Evolutionary conservation across 1,140 invertebrate species (phyloP), one percentile per base, ranked within the genome.

Genomic region (Neuroterus valhalla): DNA sequence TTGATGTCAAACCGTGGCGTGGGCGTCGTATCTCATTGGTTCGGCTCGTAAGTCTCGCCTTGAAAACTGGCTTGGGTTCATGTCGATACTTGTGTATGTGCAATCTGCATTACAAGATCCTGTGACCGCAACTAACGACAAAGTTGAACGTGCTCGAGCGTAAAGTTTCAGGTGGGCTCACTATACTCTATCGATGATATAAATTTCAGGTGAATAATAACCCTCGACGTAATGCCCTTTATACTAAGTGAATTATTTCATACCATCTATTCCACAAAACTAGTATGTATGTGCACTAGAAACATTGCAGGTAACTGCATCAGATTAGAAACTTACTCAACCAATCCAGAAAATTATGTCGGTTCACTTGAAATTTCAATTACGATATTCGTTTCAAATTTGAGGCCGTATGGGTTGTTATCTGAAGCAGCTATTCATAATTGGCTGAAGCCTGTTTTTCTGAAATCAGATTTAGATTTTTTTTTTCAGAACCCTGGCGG

Each of bases 1-100:
- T 76, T 66, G 55, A 17, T 73, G 78, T 78, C 78, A 80, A 78
- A 77, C 71, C 66, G 15, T 44, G 46, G 76, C 78, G 78, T 80
- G 74, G 76, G 78, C 75, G 78, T 76, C 70, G 77, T 71, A 21
- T 75, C 76, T 74, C 76, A 74, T 74, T 80, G 74, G 70, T 68
- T 70, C 66, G 23, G 67, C 70, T 73, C 70, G 72, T 70, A 72
- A 70, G 43, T 45, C 71, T 76, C 48, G 75, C 75, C 66, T 72
- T 73, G 73, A 70, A 71, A 80, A 80, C 72, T 77, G 19, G 55
- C 55, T 62, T 62, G 52, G 52, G 6, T 23, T 62, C 31, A 62
- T 23, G 55, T 62, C 55, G 55, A 62, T 62, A 62, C 55, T 62
- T 23, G 55, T 62, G 55, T 62, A 62, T 62, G 55, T 62, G 55